Conservation (phyloP, 2,113 vertebrate genomes). For the Ciconia boyciana region DNA sequence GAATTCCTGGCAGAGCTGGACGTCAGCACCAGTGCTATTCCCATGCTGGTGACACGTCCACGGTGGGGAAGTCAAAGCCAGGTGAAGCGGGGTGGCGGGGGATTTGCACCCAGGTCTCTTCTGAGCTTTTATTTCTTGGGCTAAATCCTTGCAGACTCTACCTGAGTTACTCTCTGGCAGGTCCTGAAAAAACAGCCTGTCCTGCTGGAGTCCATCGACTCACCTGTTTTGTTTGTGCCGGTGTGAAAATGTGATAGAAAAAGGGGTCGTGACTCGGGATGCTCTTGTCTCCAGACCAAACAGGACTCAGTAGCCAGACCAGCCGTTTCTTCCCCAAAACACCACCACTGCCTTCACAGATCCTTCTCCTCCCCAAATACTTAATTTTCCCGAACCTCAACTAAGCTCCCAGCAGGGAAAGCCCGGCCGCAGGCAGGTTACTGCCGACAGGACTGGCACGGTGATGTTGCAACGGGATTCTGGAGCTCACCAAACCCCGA, state of each 20-base stretch:
- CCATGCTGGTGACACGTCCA: not conserved
- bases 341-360: not conserved
- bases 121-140: not conserved
- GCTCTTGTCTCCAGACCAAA: not conserved
- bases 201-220: not conserved
- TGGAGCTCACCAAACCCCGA: not conserved
- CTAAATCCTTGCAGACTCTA: not conserved
- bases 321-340: not conserved
- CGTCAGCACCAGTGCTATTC: not conserved
- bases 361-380: not conserved
- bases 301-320: not conserved
- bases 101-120: not conserved
- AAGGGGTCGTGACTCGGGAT: not conserved
- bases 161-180: not conserved
- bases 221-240: too few relatives aligned
- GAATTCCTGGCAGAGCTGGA: not conserved
- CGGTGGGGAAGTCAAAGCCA: not conserved
- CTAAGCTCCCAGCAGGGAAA: not conserved
- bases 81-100: not conserved
- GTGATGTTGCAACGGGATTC: not conserved
- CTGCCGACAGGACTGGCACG: not conserved
- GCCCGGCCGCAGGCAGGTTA: not conserved
- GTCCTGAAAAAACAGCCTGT: not conserved
- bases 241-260: not conserved
- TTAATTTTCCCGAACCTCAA: rapidly evolving